phyloP scores from a whole-genome alignment of 1,140 invertebrate species.

The Phymorhynchus buccinoides region DNA sequence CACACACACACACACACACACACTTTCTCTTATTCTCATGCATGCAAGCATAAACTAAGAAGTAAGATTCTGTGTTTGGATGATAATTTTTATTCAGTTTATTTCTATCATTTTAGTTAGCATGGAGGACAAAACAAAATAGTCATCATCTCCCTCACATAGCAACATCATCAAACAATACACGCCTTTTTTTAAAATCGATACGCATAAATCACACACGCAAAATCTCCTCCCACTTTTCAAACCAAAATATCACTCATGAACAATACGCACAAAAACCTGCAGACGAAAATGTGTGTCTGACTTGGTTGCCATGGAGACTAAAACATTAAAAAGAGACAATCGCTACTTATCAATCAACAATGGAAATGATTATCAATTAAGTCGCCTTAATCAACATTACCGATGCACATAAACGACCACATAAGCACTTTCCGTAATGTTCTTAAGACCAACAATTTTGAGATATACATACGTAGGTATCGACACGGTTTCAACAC shows the following conservation, averaged over 20 bases:
- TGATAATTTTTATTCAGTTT: not conserved
- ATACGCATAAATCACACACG: not conserved
- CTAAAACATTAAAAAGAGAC: not conserved
- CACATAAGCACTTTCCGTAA: not conserved
- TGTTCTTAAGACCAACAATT: not conserved
- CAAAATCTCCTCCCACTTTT: not conserved
- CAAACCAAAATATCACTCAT: not conserved
- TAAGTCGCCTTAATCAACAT: not conserved
- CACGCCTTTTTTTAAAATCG: not conserved
- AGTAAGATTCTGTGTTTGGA: not conserved
- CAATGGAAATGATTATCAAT: not conserved
- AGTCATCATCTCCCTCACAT: not conserved
- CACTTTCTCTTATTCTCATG: not conserved
- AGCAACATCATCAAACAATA: not conserved
- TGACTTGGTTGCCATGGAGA: slow-evolving; percentile 3
- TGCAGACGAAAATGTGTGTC: too few species aligned
- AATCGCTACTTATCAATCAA: not conserved
- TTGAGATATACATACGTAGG: not conserved
- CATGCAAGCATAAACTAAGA: not conserved
- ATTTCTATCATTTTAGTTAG: slow-evolving; percentile 3
- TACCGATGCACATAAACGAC: not conserved
- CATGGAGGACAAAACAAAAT: not conserved
- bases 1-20: slow-evolving; percentile 24
- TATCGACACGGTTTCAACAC: too few species aligned
- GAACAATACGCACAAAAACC: not conserved